Percentiles rank a stretch among this genome's conserved stretches.
phyloP scores from a whole-genome alignment of 2,888 invertebrate species.

The Trichogramma dendrolimi region DNA sequence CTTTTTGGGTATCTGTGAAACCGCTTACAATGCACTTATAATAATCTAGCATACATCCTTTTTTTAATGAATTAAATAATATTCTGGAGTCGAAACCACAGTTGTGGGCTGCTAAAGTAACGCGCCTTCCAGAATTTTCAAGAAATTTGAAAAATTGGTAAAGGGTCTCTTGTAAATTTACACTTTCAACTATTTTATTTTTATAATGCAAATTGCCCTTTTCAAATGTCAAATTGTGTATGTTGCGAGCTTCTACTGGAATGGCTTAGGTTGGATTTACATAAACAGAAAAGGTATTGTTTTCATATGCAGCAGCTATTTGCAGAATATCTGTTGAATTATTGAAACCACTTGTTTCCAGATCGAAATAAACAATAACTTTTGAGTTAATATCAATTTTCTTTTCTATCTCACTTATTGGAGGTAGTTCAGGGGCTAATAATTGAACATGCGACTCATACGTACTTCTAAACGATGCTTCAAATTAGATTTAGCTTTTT shows the following conservation, averaged over 20 bases:
- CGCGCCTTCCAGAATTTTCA: constrained; percentile 1
- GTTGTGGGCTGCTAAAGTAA: constrained; percentile 20
- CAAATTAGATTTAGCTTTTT: constrained; percentile 22
- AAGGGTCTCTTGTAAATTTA: constrained; percentile 4
- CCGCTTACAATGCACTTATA: constrained; percentile 14
- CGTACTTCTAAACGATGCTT: constrained; percentile 22
- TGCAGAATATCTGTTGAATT: constrained; percentile 7
- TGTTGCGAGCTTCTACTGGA: not conserved
- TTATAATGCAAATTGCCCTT: constrained; percentile 10
- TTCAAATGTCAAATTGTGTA: not conserved
- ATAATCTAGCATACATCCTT: constrained; percentile 1
- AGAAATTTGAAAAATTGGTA: constrained; percentile 1
- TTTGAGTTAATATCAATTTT: not conserved
- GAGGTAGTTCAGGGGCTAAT: constrained; percentile 2
- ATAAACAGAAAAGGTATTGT: constrained; percentile 15
- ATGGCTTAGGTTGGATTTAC: constrained; percentile 8
- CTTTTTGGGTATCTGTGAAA: constrained; percentile 15
- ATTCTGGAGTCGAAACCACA: constrained; percentile 14
- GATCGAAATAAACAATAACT: constrained; percentile 10
- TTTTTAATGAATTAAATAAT: constrained; percentile 13
- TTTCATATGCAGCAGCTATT: constrained; percentile 13
- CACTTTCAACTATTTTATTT: constrained; percentile 7
- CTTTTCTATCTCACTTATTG: constrained; percentile 15
- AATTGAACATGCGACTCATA: constrained; percentile 21
- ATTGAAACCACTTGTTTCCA: constrained; percentile 11